A percentile compares a stretch with the other conserved stretches of the same genome.
phyloP scores from a whole-genome alignment of 2,113 vertebrate genomes.

The Cephalopterus ornatus region DNA sequence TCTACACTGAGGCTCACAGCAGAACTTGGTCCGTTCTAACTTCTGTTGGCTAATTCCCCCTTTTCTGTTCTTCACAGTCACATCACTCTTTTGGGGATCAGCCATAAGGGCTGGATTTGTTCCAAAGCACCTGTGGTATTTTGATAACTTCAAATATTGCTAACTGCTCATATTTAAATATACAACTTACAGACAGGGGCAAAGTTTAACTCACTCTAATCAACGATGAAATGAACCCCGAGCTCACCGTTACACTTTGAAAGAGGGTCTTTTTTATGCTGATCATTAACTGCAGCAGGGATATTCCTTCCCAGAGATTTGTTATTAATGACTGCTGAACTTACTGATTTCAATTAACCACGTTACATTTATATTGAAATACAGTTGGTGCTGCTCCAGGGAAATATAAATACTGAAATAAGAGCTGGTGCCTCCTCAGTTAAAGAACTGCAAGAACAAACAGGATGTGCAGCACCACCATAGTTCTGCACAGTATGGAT shows the following conservation, averaged over 20 bases:
- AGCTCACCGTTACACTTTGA: conserved; percentile 35
- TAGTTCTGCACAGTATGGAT: neutral
- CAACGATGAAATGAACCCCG: conserved; percentile 67
- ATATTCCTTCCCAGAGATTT: conserved; percentile 60
- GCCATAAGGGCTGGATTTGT: neutral
- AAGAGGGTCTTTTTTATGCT: conserved; percentile 38
- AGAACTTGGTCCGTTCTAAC: neutral
- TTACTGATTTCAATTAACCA: conserved; percentile 76
- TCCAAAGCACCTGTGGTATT: conserved; percentile 55
- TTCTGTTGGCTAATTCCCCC: neutral
- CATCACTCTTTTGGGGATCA: neutral
- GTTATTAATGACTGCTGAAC: conserved; percentile 74
- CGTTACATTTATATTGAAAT: conserved; percentile 57
- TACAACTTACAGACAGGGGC: conserved; percentile 59
- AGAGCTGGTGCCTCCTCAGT: conserved; percentile 16
- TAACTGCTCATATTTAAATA: conserved; percentile 55
- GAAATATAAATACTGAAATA: conserved; percentile 68
- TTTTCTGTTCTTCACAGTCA: conserved; percentile 16
- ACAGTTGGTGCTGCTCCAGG: conserved; percentile 50
- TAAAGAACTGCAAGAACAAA: neutral
- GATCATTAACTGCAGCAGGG: conserved; percentile 47
- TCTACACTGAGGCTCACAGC: neutral
- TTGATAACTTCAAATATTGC: conserved; percentile 56
- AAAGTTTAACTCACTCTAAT: conserved; percentile 76
- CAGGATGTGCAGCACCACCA: neutral